Evolutionary conservation across 2,888 invertebrate species (phyloP).

Genomic region (Campoletis raptor): DNA sequence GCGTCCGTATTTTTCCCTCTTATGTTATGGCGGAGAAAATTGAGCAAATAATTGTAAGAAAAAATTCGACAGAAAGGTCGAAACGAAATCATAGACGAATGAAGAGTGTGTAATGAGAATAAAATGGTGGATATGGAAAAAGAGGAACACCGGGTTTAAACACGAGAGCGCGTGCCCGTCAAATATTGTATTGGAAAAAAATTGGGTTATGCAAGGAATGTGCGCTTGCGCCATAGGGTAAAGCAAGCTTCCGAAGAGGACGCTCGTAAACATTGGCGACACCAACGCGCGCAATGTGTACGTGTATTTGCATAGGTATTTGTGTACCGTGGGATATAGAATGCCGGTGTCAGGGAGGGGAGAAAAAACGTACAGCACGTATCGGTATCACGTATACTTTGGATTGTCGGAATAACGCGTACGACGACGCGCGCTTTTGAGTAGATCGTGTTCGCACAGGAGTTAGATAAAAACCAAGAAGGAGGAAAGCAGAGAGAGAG

Average conservation of each 20-base stretch:
- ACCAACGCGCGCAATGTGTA: not conserved
- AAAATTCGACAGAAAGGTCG: not conserved
- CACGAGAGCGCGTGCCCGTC: slow-evolving; percentile 34
- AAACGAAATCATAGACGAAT: not conserved
- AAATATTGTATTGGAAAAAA: slow-evolving; percentile 37
- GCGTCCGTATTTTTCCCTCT: not conserved
- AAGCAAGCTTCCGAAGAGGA: slow-evolving; percentile 63
- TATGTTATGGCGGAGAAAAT: not conserved
- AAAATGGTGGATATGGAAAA: slow-evolving; percentile 24
- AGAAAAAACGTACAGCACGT: slow-evolving; percentile 3
- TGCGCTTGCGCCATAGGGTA: slow-evolving; percentile 62
- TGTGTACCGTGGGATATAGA: not conserved
- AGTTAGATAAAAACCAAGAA: slow-evolving; percentile 6
- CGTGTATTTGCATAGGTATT: not conserved
- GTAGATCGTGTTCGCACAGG: slow-evolving; percentile 10
- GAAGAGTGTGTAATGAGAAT: not conserved
- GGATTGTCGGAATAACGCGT: slow-evolving; percentile 22
- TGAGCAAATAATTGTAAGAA: not conserved
- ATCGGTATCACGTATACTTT: slow-evolving; percentile 20
- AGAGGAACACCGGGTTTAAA: slow-evolving; percentile 30
- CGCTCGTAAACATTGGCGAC: slow-evolving; percentile 65
- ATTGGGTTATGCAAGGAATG: slow-evolving; percentile 50
- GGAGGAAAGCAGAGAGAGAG: slow-evolving; percentile 12
- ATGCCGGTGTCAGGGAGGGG: not conserved
- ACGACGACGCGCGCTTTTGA: slow-evolving; percentile 7